Conservation (phyloP, 2,797 vertebrate genomes). For the Parauchenoglanis ngamensis region DNA sequence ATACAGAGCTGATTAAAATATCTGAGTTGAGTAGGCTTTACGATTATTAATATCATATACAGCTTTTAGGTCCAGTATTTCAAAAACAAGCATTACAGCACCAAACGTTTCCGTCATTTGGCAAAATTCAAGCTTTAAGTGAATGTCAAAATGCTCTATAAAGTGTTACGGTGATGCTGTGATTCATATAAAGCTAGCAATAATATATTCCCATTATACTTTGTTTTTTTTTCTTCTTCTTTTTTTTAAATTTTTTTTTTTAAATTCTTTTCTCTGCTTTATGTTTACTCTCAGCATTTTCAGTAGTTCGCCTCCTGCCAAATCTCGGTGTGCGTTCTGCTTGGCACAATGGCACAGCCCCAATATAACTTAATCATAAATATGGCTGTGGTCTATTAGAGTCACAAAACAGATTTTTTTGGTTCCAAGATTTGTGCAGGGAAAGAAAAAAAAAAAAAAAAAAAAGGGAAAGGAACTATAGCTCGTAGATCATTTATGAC, state of each 20-base stretch:
- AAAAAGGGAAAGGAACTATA: conserved; percentile 55
- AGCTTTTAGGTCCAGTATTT: conserved; percentile 85
- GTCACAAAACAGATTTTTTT: conserved; percentile 86
- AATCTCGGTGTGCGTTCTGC: conserved; percentile 85
- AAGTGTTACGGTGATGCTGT: conserved; percentile 84
- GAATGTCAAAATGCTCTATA: conserved; percentile 83
- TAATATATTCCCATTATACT: conserved; percentile 75
- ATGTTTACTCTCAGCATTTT: conserved; percentile 68
- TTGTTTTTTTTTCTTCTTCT: conserved; percentile 57
- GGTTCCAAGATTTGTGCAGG: conserved; percentile 84
- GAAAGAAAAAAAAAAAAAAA: conserved; percentile 68
- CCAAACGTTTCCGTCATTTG: conserved; percentile 83
- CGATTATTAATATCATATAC: conserved; percentile 83
- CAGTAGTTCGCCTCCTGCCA: conserved; percentile 83
- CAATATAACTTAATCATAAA: conserved; percentile 84
- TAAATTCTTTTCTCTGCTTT: conserved; percentile 47
- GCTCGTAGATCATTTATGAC: conserved; percentile 67
- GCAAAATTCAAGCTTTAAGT: conserved; percentile 88
- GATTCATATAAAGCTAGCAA: conserved; percentile 85
- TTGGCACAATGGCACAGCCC: conserved; percentile 81
- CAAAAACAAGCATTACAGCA: conserved; percentile 83
- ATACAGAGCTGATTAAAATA: conserved; percentile 84
- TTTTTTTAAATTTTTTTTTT: conserved; percentile 26
- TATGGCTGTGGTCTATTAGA: conserved; percentile 82
- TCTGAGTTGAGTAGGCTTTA: conserved; percentile 81